phyloP scores from a whole-genome alignment of 2,113 vertebrate genomes.

The Melanocharis versteri region DNA sequence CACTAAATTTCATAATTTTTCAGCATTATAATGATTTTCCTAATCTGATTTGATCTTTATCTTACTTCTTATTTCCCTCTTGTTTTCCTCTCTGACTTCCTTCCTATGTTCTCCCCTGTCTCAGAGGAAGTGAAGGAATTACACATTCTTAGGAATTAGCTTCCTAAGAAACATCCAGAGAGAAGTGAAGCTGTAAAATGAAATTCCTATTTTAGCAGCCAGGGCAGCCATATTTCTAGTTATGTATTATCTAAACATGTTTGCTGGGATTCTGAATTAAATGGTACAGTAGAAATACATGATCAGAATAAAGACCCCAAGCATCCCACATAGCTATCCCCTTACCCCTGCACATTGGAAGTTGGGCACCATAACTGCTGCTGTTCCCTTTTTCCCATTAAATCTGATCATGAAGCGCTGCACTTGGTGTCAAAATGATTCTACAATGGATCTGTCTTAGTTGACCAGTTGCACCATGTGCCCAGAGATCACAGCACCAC shows the following conservation, averaged over 20 bases:
- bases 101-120: not conserved
- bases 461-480: not conserved
- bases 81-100: not conserved
- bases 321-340: not conserved
- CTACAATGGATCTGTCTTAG: not conserved
- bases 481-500: not conserved
- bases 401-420: not conserved
- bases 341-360: not conserved
- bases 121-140: not conserved
- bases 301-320: not conserved
- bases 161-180: not conserved
- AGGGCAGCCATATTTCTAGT: not conserved
- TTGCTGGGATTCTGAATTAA: not conserved
- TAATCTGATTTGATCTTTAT: not conserved
- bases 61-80: not conserved
- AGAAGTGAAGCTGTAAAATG: not conserved
- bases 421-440: not conserved
- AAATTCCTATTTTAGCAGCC: not conserved
- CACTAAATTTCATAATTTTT: not conserved
- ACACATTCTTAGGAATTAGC: rapidly evolving
- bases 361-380: not conserved
- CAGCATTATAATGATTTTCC: not conserved
- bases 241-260: not conserved
- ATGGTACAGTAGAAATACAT: not conserved
- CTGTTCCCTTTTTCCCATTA: not conserved